These are phyloP conservation scores for Sebastes flavidus DNA, from an alignment of 2,797 vertebrate species.

Conservation along the genomic window DNA sequence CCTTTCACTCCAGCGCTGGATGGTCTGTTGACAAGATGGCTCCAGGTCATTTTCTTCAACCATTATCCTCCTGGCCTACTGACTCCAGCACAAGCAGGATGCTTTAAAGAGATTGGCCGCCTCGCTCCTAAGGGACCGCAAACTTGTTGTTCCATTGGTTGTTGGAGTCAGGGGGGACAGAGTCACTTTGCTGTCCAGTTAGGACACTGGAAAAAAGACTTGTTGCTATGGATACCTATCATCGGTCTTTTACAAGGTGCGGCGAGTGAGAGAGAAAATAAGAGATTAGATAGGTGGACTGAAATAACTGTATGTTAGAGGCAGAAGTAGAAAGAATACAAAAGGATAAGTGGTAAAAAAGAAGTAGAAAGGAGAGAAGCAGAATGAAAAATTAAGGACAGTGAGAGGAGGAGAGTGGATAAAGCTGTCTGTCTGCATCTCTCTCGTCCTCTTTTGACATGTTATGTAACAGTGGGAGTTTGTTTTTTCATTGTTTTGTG, in stretches of 20 bases:
- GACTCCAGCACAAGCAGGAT: constrained; percentile 43
- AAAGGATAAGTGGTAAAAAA: neutral
- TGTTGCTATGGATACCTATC: constrained; percentile 66
- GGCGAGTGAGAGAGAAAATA: neutral
- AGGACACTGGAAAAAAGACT: constrained; percentile 35
- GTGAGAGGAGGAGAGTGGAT: constrained; percentile 9
- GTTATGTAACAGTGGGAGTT: constrained; percentile 21
- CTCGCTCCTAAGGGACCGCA: neutral
- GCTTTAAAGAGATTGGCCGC: constrained; percentile 30
- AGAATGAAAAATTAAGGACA: constrained; percentile 7
- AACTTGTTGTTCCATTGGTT: constrained; percentile 42
- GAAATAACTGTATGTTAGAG: neutral
- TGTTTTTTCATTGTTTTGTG: neutral
- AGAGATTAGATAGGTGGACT: constrained; percentile 15
- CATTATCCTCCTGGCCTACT: constrained; percentile 34
- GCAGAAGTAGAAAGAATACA: neutral
- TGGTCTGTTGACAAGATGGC: constrained; percentile 26
- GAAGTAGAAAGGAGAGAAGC: neutral
- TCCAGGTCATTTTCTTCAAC: constrained; percentile 35
- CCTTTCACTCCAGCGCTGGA: neutral
- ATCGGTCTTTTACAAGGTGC: constrained; percentile 39
- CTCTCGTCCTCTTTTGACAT: constrained; percentile 3
- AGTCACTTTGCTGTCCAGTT: constrained; percentile 45
- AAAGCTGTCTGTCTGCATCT: constrained; percentile 2
- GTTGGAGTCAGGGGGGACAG: constrained; percentile 27